Evolutionary conservation across 2,113 vertebrate genomes (phyloP).

Genomic region (Capricornis sumatraensis): DNA sequence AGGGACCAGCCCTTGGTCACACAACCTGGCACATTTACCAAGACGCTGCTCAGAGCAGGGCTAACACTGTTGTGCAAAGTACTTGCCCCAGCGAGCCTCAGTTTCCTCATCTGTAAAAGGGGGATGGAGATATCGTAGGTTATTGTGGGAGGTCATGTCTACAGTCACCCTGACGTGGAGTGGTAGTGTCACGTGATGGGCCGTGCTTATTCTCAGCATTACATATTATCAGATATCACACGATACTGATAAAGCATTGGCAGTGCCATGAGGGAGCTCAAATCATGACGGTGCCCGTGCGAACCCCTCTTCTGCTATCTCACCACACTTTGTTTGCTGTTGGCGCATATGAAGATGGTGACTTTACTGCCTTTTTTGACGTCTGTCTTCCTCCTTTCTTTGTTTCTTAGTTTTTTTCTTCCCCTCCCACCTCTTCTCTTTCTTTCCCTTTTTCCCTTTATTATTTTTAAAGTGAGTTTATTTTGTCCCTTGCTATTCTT

Average conservation of each 20-base stretch:
- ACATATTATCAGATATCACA: neutral
- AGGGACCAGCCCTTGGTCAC: neutral
- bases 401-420: neutral
- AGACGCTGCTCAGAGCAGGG: neutral
- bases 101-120: neutral
- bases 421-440: neutral
- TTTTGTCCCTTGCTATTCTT: constrained; percentile 42
- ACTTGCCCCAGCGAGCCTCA: neutral
- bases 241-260: neutral
- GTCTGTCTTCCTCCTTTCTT: neutral
- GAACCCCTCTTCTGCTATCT: neutral
- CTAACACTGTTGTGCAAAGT: neutral
- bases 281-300: fast-evolving
- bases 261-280: neutral
- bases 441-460: neutral
- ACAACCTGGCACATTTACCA: neutral
- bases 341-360: neutral
- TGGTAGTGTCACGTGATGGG: neutral
- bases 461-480: constrained; percentile 31
- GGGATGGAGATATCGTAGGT: neutral
- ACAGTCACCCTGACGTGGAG: neutral
- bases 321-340: neutral
- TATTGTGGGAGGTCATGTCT: neutral
- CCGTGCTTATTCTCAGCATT: neutral
- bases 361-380: neutral